A percentile compares a stretch with the other conserved stretches of the same genome.
Conservation (phyloP, 2,113 vertebrate genomes). For the Alligator mississippiensis region DNA sequence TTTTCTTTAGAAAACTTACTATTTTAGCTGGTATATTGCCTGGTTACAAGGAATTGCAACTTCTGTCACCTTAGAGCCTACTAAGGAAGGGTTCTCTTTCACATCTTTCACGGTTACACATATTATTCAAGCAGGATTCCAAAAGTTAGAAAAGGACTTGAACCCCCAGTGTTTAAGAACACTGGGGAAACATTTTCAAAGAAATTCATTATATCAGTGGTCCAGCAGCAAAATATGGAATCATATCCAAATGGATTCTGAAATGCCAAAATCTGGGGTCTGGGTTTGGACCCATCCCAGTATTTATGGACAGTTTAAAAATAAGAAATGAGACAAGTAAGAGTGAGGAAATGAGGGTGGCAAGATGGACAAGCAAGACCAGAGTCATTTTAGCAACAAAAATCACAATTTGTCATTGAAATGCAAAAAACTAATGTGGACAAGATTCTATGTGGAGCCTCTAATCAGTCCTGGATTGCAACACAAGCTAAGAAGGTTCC, state of each 20-base stretch:
- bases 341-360: neutral
- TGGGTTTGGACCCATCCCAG: neutral
- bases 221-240: neutral
- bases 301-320: neutral
- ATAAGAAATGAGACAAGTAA: neutral
- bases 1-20: neutral
- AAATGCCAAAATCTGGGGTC: neutral
- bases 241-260: neutral
- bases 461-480: neutral
- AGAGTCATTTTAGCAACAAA: neutral
- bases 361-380: neutral
- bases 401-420: neutral
- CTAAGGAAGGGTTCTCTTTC: neutral
- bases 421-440: neutral
- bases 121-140: neutral
- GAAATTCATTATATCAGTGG: neutral
- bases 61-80: neutral
- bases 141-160: neutral
- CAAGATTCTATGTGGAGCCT: neutral
- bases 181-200: neutral
- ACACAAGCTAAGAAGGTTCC: neutral
- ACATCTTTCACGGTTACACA: neutral
- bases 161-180: neutral
- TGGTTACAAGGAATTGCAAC: neutral
- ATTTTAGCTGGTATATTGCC: neutral